Evolutionary conservation across 2,888 invertebrate genomes (phyloP).

Genomic region (Ametastegia equiseti): DNA sequence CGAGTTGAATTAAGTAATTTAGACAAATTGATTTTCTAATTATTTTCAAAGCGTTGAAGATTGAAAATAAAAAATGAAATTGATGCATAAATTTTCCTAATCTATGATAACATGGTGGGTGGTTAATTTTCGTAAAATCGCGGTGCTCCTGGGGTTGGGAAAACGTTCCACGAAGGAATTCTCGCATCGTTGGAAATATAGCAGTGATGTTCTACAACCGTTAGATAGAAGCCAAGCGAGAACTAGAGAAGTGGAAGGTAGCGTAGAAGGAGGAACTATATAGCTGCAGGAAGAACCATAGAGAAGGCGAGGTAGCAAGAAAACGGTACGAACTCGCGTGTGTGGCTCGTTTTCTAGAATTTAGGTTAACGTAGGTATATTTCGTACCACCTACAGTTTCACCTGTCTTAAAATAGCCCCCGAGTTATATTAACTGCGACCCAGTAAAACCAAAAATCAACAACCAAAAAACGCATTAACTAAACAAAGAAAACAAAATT

Average conservation of each 20-base stretch:
- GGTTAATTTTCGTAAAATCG: no score
- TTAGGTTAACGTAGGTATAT: constrained; percentile 26
- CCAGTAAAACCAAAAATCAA: not conserved
- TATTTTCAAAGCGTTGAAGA: no score
- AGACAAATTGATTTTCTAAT: no score
- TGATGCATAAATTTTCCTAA: no score
- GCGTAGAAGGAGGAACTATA: not conserved
- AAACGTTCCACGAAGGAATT: not conserved
- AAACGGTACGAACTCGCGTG: constrained; percentile 21
- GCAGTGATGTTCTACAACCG: not conserved
- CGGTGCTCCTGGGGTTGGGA: no score
- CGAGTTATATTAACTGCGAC: not conserved
- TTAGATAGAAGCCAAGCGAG: not conserved
- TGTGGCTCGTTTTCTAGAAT: constrained; percentile 9
- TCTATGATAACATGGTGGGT: no score
- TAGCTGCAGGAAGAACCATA: no score
- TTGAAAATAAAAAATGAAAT: no score
- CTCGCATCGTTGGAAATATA: not conserved
- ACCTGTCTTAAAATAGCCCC: constrained; percentile 30
- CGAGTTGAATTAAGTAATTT: no score
- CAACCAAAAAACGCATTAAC: not conserved
- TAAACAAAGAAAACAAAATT: no score
- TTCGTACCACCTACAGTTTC: constrained; percentile 25
- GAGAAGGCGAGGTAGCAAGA: not conserved
- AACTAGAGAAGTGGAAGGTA: not conserved